Evolutionary conservation across 2,113 vertebrate genomes (phyloP), one percentile per base, ranked within the genome.

Genomic region (Mesembrinibis cayennensis): DNA sequence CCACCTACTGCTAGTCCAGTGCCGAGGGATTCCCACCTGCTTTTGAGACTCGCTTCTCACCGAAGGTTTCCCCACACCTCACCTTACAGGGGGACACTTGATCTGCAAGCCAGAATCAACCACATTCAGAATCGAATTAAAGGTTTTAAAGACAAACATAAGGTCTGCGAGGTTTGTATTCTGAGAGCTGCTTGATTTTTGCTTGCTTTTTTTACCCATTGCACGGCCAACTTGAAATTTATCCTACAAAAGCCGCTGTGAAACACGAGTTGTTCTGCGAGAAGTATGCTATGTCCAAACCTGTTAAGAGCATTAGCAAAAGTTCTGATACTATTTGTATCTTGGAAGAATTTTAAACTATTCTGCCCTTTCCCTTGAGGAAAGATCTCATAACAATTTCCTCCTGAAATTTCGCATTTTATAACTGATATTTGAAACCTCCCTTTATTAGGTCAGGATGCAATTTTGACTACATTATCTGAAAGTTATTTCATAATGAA

Each of bases 361-460:
- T 40, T 71, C 92, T 92, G 47, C 56, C 80, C 80, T 44, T 56
- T 78, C 92, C 83, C 93, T 56, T 32, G 89, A 90, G 91, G 82
- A 61, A 93, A 94, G 88, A 88, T 34, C 94, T 93, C 86, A 76
- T 63, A 79, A 74, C 67, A 29, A 58, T 25, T 91, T 88, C 92
- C 84, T 95, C 81, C 82, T 25, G 58, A 53, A 92, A 84, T 16
- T 34, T 47, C 7, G 4, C 23, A 4, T 81, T 92, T 83, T 63
- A 3, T 20, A 81, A 38, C 30, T 6, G 82, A 30, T 61, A 67
- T 27, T 27, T 49, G 72, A 84, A 78, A 52, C 82, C 80, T 56
- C 77, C 83, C 66, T 89, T 17, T 14, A 22, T 36, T 34, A 49
- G 90, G 62, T 40, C 94, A 91, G 89, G 90, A 79, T 40, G 82